Percentiles rank a stretch among this genome's conserved stretches.
Evolutionary conservation across 2,113 vertebrate species (phyloP).

Genomic region (Tachuris rubrigastra): DNA sequence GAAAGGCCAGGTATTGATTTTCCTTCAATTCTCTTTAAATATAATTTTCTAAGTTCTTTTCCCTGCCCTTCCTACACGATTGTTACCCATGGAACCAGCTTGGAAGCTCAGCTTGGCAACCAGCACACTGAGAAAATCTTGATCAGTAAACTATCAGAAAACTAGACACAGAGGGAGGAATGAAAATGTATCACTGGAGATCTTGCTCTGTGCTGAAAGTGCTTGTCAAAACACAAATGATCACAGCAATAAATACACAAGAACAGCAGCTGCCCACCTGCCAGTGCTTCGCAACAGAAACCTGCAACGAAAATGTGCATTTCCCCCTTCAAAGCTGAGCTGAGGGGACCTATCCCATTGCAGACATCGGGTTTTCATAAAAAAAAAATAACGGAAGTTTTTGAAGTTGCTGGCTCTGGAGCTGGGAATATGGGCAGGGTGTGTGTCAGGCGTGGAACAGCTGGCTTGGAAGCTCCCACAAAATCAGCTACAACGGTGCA

Average conservation of each 20-base stretch:
- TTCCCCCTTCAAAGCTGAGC: background rate
- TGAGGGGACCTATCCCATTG: background rate
- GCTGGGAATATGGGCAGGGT: conserved; percentile 39
- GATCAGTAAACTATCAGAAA: background rate
- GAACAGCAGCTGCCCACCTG: background rate
- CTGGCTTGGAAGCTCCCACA: conserved; percentile 27
- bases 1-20: background rate
- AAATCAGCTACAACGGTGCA: background rate
- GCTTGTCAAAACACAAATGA: background rate
- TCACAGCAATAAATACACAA: background rate
- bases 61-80: background rate
- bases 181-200: background rate
- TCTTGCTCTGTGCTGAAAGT: background rate
- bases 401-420: background rate
- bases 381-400: background rate
- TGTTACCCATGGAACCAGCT: background rate
- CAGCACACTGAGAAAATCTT: background rate
- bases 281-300: background rate
- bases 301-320: background rate
- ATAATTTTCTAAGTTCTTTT: background rate
- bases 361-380: background rate
- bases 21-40: background rate
- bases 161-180: background rate
- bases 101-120: rapidly evolving
- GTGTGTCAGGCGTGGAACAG: conserved; percentile 36